Evolutionary conservation across 2,888 invertebrate genomes (phyloP).

Genomic region (Andrena flavipes): DNA sequence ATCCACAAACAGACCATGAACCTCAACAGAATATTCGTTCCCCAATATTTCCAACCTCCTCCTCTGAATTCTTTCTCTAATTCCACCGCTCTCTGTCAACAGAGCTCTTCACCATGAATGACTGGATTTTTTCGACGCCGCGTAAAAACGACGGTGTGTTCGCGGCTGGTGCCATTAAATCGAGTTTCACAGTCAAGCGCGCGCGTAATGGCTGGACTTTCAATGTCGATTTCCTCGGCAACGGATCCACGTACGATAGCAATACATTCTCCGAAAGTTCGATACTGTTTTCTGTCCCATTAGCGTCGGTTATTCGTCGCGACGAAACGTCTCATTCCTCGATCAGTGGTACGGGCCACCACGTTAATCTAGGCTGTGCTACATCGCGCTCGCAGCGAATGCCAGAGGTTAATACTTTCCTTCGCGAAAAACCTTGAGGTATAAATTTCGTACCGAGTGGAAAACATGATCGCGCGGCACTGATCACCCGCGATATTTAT

Average conservation of each 20-base stretch:
- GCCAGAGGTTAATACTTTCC: conserved; percentile 57
- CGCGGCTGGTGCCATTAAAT: background rate
- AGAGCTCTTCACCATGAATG: background rate
- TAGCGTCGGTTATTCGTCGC: conserved; percentile 22
- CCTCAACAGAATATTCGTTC: background rate
- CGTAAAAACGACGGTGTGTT: background rate
- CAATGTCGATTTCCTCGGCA: background rate
- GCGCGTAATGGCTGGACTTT: conserved; percentile 4
- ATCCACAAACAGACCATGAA: background rate
- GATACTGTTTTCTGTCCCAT: conserved; percentile 8
- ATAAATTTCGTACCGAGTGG: conserved; percentile 48
- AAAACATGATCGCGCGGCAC: conserved; percentile 40
- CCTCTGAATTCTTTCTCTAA: background rate
- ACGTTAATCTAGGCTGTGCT: conserved; percentile 45
- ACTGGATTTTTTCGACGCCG: background rate
- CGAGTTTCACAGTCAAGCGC: conserved; percentile 13
- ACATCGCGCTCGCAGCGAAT: conserved; percentile 33
- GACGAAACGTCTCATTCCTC: conserved; percentile 17
- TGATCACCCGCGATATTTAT: conserved; percentile 43
- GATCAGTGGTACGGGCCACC: conserved; percentile 31
- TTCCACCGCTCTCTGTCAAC: background rate
- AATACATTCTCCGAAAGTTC: conserved; percentile 15
- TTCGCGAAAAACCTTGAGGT: conserved; percentile 38
- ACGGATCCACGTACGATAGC: background rate
- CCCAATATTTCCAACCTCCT: background rate